phyloP scores from a whole-genome alignment of 2,797 vertebrate genomes.

The Hyperoplus immaculatus region DNA sequence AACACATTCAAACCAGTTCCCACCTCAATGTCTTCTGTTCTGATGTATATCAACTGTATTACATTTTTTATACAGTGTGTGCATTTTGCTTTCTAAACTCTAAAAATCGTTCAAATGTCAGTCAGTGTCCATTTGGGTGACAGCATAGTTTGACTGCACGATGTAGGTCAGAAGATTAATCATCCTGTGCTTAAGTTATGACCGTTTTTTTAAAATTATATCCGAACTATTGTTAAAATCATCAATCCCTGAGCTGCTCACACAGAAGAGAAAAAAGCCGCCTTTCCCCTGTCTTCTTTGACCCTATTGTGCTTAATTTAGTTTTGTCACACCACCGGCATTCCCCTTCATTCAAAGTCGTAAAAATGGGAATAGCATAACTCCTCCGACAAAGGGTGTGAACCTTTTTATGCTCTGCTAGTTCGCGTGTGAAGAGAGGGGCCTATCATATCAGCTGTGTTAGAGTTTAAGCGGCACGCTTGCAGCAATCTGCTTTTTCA shows the following conservation, averaged over 20 bases:
- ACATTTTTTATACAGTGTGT: background rate
- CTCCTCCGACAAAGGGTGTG: slow-evolving; percentile 52
- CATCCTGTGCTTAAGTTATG: slow-evolving; percentile 7
- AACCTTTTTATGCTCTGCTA: slow-evolving; percentile 36
- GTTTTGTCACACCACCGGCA: slow-evolving; percentile 47
- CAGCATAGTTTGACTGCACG: background rate
- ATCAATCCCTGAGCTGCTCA: slow-evolving; percentile 1
- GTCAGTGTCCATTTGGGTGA: background rate
- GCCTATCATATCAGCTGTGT: slow-evolving; percentile 75
- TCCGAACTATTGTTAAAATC: slow-evolving; percentile 33
- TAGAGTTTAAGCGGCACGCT: slow-evolving; percentile 68
- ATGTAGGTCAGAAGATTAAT: slow-evolving; percentile 45
- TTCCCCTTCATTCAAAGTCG: slow-evolving; percentile 54
- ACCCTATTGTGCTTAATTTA: slow-evolving; percentile 58
- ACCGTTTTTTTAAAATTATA: background rate
- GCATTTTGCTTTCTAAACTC: background rate
- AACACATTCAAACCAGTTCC: background rate
- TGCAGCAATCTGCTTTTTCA: slow-evolving; percentile 80
- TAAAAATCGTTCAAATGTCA: background rate
- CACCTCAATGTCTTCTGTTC: background rate
- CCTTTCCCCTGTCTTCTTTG: slow-evolving; percentile 43
- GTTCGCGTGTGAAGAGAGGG: slow-evolving; percentile 79
- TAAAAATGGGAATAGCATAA: slow-evolving; percentile 40
- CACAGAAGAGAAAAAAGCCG: background rate
- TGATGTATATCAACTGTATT: background rate